Conservation (phyloP, 2,113 vertebrate species). For the Pelobates fuscus region DNA sequence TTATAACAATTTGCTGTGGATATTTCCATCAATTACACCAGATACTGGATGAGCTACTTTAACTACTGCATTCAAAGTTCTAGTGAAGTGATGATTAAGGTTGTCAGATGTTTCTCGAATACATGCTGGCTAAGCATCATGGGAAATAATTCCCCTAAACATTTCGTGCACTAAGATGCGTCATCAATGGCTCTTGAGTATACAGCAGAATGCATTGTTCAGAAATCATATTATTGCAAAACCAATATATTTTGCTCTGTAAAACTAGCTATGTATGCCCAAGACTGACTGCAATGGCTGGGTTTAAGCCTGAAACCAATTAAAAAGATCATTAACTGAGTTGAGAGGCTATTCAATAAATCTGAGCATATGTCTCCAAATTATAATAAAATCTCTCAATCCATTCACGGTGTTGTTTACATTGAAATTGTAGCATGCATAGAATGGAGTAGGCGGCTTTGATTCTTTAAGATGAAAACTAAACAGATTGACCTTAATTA, state of each 20-base stretch:
- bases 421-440: background rate
- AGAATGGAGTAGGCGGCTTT: background rate
- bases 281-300: background rate
- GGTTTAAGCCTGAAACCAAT: background rate
- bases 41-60: too few relatives aligned
- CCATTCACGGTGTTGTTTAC: background rate
- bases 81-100: too few relatives aligned
- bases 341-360: background rate
- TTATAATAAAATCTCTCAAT: background rate
- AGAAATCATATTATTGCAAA: background rate
- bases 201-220: too few relatives aligned
- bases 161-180: too few relatives aligned
- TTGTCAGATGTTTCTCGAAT: too few relatives aligned
- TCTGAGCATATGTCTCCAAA: background rate
- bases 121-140: too few relatives aligned
- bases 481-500: slow-evolving; percentile 32
- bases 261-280: background rate
- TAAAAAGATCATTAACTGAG: background rate
- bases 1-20: too few relatives aligned
- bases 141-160: too few relatives aligned
- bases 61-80: too few relatives aligned
- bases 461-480: background rate
- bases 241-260: background rate
- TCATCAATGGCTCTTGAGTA: too few relatives aligned
- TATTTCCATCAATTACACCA: too few relatives aligned